Percentiles rank a stretch among this genome's conserved stretches.
These are phyloP conservation scores for Apostichopus leukothele DNA, from an alignment of 53 echinoderm and acorn worm species.

Conservation along the genomic window DNA sequence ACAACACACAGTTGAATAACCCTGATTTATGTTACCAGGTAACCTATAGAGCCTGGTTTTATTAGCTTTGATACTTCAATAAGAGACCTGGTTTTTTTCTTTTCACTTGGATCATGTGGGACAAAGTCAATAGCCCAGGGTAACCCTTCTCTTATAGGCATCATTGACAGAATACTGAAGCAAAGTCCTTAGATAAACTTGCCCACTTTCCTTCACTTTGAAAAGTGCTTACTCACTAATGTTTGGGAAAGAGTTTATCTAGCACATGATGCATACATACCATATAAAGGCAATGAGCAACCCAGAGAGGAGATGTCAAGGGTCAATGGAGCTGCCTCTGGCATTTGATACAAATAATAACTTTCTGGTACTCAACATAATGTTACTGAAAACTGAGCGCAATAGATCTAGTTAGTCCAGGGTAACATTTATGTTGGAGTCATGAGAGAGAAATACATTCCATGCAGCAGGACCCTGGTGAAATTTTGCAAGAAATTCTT, in stretches of 20 bases:
- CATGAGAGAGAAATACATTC: no score
- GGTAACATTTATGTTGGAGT: no score
- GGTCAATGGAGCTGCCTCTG: neutral
- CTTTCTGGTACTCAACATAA: neutral
- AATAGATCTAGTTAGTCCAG: no score
- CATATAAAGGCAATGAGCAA: neutral
- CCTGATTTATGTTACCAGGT: no score
- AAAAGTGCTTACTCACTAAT: neutral
- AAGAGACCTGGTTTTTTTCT: neutral
- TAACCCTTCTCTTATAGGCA: neutral
- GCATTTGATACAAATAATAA: neutral
- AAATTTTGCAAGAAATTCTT: no score
- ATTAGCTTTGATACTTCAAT: neutral
- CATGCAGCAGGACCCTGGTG: no score
- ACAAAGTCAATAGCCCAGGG: constrained; percentile 36
- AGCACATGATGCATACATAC: constrained; percentile 8
- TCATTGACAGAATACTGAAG: neutral
- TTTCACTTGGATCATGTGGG: neutral
- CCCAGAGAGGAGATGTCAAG: neutral
- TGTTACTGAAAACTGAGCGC: no score
- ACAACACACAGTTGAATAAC: no score
- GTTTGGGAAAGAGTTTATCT: constrained; percentile 21
- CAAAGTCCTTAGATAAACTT: neutral
- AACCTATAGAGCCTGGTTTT: no score
- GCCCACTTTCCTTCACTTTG: neutral